Conservation (phyloP, 2,797 vertebrate species). For the Enteromius treurensis region DNA sequence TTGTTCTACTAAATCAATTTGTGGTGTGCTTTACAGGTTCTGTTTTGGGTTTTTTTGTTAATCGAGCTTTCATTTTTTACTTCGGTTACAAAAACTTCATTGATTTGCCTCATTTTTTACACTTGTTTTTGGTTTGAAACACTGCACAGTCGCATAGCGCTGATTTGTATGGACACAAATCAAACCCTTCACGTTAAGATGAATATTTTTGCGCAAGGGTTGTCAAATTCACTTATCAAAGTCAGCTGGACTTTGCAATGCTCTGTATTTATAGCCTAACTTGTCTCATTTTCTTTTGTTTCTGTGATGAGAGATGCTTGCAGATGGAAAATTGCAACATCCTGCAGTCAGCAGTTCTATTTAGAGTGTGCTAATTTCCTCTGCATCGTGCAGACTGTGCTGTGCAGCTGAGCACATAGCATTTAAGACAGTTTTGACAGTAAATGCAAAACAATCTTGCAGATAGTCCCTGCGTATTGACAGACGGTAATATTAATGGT, state of each 20-base stretch:
- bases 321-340: conserved; percentile 49
- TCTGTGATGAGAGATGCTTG: conserved; percentile 41
- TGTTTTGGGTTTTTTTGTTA: not conserved
- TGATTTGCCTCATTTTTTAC: not conserved
- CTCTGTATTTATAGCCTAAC: conserved; percentile 1
- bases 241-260: conserved; percentile 16
- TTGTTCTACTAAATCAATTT: not conserved
- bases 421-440: conserved; percentile 25
- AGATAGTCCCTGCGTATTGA: not conserved
- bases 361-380: conserved; percentile 60
- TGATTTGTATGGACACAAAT: not conserved
- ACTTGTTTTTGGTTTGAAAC: conserved; percentile 7
- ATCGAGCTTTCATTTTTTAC: not conserved
- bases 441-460: conserved; percentile 28
- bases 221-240: not conserved
- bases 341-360: conserved; percentile 61
- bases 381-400: conserved; percentile 33
- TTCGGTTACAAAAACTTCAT: not conserved
- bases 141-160: not conserved
- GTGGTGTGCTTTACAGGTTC: conserved; percentile 15
- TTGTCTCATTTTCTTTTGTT: conserved; percentile 18
- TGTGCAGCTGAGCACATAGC: conserved; percentile 43
- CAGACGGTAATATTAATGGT: not conserved
- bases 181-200: not conserved
- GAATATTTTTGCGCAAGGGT: not conserved